A percentile compares a stretch with the other conserved stretches of the same genome.
phyloP scores from a whole-genome alignment of 1,140 invertebrate species.

The Protaetia brevitarsis region DNA sequence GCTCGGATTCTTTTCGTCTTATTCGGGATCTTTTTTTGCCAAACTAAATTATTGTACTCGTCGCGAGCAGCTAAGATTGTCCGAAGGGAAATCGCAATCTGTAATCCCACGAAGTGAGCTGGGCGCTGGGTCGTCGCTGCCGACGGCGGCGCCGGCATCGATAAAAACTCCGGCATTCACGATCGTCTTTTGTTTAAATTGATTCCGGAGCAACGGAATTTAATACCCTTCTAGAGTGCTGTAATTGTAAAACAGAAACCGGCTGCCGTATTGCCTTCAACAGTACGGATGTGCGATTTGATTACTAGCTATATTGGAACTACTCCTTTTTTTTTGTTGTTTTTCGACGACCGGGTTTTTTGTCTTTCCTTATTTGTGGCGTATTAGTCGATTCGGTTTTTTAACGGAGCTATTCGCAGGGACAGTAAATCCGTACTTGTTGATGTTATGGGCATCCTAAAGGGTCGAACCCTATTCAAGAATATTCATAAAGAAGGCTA shows the following conservation, averaged over 20 bases:
- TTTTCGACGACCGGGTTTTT: not conserved
- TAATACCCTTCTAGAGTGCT: slow-evolving; percentile 41
- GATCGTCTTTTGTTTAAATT: slow-evolving; percentile 42
- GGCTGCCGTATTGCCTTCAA: not conserved
- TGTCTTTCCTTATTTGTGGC: not conserved
- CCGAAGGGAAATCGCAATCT: not conserved
- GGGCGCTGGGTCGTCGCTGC: not conserved
- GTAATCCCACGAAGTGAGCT: slow-evolving; percentile 7
- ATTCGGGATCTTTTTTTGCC: not conserved
- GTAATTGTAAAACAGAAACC: slow-evolving; percentile 41
- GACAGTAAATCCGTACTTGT: no score
- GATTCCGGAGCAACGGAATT: slow-evolving; percentile 42
- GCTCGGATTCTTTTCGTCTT: not conserved
- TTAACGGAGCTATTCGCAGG: not conserved
- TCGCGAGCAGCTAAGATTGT: not conserved
- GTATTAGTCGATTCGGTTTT: not conserved
- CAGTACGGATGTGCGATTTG: not conserved
- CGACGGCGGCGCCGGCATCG: not conserved
- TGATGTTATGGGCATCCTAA: no score
- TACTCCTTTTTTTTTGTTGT: not conserved
- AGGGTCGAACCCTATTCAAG: no score
- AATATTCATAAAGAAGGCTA: no score
- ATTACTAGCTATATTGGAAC: not conserved
- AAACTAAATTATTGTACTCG: slow-evolving; percentile 12
- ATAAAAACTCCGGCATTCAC: slow-evolving; percentile 34